These are phyloP conservation scores for Acrocera orbiculus DNA, from an alignment of 2,888 invertebrate genomes.

Conservation along the genomic window DNA sequence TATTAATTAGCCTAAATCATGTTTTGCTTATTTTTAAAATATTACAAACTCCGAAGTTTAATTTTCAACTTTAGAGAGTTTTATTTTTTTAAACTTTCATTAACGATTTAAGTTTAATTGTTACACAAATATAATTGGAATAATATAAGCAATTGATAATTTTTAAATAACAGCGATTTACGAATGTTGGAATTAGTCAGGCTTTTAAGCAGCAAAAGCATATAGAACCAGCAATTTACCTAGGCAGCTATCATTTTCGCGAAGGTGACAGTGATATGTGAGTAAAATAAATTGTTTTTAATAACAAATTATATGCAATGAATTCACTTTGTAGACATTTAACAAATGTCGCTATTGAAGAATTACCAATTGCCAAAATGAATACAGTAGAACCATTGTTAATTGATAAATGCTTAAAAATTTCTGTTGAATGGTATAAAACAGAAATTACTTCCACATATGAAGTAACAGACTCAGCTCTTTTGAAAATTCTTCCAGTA, in stretches of 20 bases:
- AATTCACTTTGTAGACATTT: conserved; percentile 4
- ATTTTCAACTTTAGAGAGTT: too few species aligned
- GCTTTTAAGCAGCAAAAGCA: too few species aligned
- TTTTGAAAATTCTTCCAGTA: conserved; percentile 9
- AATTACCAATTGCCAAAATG: conserved; percentile 8
- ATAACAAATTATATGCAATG: too few species aligned
- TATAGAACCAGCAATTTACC: conserved; percentile 2
- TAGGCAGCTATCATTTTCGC: conserved; percentile 4
- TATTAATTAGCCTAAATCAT: too few species aligned
- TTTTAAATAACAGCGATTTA: conserved; percentile 7
- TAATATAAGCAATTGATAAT: too few species aligned
- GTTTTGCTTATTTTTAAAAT: too few species aligned
- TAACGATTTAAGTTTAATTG: too few species aligned
- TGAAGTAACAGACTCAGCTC: conserved; percentile 11
- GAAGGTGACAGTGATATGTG: conserved; percentile 9
- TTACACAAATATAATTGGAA: too few species aligned
- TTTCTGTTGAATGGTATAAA: conserved; percentile 10
- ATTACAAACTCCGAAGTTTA: too few species aligned
- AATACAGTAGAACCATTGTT: conserved; percentile 9
- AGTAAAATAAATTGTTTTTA: neutral
- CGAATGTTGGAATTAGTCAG: conserved; percentile 10
- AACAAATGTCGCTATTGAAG: conserved; percentile 8
- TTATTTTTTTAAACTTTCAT: too few species aligned
- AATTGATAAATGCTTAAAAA: conserved; percentile 7
- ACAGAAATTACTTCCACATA: conserved; percentile 7